phyloP scores from a whole-genome alignment of 2,888 invertebrate species.

The Nineta flava region DNA sequence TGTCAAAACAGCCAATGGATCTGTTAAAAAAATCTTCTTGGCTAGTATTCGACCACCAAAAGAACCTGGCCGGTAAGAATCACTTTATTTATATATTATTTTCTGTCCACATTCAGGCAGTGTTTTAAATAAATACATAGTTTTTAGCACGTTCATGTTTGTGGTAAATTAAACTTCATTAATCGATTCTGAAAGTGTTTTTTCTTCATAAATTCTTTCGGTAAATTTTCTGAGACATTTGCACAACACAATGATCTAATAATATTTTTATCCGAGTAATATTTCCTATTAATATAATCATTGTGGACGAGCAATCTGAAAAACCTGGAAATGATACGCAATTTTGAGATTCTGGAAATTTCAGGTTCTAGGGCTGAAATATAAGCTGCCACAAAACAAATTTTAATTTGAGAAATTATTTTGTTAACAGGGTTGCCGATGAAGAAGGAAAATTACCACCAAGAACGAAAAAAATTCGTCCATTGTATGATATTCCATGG shows the following conservation, averaged over 20 bases:
- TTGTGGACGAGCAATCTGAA: too few relatives aligned
- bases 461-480: constrained; percentile 62
- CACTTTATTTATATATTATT: neutral
- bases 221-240: neutral
- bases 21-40: constrained; percentile 81
- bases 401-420: too few relatives aligned
- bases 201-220: constrained; percentile 10
- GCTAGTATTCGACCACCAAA: constrained; percentile 91
- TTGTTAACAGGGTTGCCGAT: constrained; percentile 29
- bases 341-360: too few relatives aligned
- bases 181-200: constrained; percentile 2
- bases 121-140: neutral
- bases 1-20: constrained; percentile 63
- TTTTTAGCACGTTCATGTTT: neutral
- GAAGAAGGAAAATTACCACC: constrained; percentile 53
- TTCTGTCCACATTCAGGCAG: neutral
- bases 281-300: too few relatives aligned
- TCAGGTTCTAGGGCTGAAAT: too few relatives aligned
- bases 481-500: constrained; percentile 95
- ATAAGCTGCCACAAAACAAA: too few relatives aligned
- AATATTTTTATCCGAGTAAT: too few relatives aligned
- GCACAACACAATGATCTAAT: too few relatives aligned
- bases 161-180: too few relatives aligned
- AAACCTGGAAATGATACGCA: too few relatives aligned
- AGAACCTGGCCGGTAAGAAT: constrained; percentile 33